Conservation (phyloP, 1,140 invertebrate genomes). For the Leptoteleia sp. region DNA sequence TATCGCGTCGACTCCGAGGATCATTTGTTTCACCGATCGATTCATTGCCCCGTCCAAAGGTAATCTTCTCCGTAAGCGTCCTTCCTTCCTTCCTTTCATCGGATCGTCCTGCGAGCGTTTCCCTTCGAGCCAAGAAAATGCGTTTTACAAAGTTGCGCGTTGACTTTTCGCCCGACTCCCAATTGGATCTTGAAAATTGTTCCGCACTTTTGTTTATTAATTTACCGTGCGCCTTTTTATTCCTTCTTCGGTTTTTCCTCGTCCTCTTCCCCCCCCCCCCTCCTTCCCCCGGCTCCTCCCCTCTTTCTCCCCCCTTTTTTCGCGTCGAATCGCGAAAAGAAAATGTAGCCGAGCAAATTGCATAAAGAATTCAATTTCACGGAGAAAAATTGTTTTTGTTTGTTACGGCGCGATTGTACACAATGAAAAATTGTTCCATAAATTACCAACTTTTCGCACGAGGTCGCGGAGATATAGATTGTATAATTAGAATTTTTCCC, state of each 20-base stretch:
- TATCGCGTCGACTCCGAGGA: no score
- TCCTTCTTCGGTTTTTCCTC: no score
- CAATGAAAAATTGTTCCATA: slow-evolving; percentile 66
- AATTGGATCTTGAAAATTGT: no score
- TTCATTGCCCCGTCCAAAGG: no score
- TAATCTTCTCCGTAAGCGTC: no score
- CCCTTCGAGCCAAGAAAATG: no score
- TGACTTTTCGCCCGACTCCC: slow-evolving; percentile 14
- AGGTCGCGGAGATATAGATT: slow-evolving; percentile 56
- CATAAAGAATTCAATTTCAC: slow-evolving; percentile 66
- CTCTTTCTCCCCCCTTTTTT: slow-evolving; percentile 1
- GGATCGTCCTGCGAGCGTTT: no score
- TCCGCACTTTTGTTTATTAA: slow-evolving; percentile 45
- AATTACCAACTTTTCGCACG: slow-evolving; percentile 64
- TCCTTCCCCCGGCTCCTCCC: not conserved
- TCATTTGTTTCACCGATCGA: no score
- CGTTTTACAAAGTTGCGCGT: not conserved
- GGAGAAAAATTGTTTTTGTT: slow-evolving; percentile 65
- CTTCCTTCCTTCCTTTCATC: no score
- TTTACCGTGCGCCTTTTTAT: slow-evolving; percentile 18
- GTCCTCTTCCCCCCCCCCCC: no score
- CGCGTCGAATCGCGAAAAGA: slow-evolving; percentile 54
- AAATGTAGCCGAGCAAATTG: slow-evolving; percentile 57
- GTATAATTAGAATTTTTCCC: slow-evolving; percentile 66
- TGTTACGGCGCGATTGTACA: slow-evolving; percentile 57